phyloP scores from a whole-genome alignment of 2,888 invertebrate genomes.

The Altica lythri region DNA sequence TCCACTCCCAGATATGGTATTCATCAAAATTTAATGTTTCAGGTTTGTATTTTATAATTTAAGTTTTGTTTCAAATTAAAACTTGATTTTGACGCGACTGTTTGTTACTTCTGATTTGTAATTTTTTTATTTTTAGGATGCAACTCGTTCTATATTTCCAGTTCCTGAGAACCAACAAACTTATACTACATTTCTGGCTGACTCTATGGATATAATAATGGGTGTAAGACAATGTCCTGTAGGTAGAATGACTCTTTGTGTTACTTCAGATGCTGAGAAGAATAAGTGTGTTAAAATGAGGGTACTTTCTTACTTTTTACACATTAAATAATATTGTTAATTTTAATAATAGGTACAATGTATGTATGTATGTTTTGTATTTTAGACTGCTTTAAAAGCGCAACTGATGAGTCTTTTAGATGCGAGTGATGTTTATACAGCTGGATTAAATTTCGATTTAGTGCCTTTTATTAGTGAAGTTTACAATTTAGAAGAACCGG shows the following conservation, averaged over 20 bases:
- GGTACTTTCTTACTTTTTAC: constrained; percentile 60
- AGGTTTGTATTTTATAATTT: too few species aligned
- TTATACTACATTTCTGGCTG: constrained; percentile 73
- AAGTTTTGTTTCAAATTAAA: too few species aligned
- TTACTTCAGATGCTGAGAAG: constrained; percentile 88
- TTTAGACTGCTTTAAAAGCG: constrained; percentile 81
- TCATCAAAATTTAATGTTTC: constrained; percentile 77
- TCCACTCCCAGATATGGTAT: constrained; percentile 70
- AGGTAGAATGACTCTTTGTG: constrained; percentile 82
- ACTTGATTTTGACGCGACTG: background rate
- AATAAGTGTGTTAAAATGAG: constrained; percentile 91
- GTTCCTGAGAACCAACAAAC: constrained; percentile 77
- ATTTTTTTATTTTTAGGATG: constrained; percentile 64
- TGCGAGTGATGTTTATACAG: constrained; percentile 89
- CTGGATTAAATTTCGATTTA: constrained; percentile 73
- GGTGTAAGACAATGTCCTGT: constrained; percentile 84
- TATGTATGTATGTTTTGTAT: constrained; percentile 18
- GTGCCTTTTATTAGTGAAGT: constrained; percentile 79
- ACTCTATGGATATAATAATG: constrained; percentile 70
- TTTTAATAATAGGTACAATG: background rate
- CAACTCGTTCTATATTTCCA: constrained; percentile 67
- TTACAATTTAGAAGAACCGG: constrained; percentile 81
- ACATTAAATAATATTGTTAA: too few species aligned
- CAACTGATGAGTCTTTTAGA: constrained; percentile 90
- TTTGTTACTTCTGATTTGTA: constrained; percentile 10